A percentile compares a stretch with the other conserved stretches of the same genome.
Evolutionary conservation across 1,140 invertebrate species (phyloP).

Genomic region (Eupeodes corollae): DNA sequence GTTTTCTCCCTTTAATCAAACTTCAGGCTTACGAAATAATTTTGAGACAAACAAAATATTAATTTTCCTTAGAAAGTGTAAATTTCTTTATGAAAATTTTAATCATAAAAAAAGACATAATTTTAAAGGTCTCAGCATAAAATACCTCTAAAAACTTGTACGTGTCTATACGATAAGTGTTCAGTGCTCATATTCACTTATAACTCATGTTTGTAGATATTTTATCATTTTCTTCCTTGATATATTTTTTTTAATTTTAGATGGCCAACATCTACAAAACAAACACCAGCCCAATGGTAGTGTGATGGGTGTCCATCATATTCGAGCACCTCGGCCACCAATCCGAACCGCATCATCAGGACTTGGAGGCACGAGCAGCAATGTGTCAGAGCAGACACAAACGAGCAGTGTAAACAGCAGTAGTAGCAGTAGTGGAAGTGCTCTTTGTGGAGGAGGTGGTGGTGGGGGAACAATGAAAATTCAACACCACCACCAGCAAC

Average conservation of each 20-base stretch:
- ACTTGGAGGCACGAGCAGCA: not conserved
- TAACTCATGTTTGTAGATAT: no score
- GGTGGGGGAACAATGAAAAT: conserved; percentile 6
- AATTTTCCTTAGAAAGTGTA: no score
- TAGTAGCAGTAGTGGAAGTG: conserved; percentile 37
- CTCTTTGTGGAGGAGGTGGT: conserved; percentile 3
- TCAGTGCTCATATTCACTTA: no score
- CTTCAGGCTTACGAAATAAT: no score
- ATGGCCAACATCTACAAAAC: conserved; percentile 24
- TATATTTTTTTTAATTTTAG: conserved; percentile 13
- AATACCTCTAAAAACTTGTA: no score
- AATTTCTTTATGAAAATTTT: no score
- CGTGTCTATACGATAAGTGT: no score
- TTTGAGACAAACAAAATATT: no score
- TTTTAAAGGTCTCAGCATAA: no score
- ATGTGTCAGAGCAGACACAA: conserved; percentile 2
- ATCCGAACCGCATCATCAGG: conserved; percentile 30
- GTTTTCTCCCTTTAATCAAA: no score
- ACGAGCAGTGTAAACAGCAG: conserved; percentile 34
- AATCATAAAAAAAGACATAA: no score
- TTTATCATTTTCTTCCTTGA: not conserved
- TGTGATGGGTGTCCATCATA: conserved; percentile 27
- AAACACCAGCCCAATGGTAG: conserved; percentile 32
- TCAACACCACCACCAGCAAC: conserved; percentile 38
- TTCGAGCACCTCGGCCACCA: conserved; percentile 33